phyloP scores from a whole-genome alignment of 2,113 vertebrate species.

The Lasiurus borealis region DNA sequence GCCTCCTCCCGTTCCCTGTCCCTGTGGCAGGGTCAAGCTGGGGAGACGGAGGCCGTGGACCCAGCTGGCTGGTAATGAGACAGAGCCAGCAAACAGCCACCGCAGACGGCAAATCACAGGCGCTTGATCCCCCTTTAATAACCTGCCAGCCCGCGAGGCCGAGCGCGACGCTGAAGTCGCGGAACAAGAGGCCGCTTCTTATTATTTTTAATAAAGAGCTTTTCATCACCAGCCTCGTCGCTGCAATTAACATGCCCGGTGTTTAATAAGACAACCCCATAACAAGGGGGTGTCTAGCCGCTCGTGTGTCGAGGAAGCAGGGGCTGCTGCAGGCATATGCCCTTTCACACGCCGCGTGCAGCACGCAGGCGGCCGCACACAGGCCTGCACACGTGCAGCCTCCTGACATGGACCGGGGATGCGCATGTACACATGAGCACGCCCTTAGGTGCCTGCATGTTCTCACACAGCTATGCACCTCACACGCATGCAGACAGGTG shows the following conservation, averaged over 20 bases:
- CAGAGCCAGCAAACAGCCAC: not conserved
- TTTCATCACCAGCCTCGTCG: slow-evolving; percentile 56
- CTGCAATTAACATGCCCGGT: slow-evolving; percentile 67
- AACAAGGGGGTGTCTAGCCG: slow-evolving; percentile 59
- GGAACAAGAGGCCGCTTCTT: slow-evolving; percentile 72
- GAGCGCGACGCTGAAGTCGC: slow-evolving; percentile 55
- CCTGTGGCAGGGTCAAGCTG: not conserved
- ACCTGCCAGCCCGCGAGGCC: not conserved
- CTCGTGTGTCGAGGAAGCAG: accelerated
- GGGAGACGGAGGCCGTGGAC: not conserved
- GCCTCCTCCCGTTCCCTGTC: not conserved
- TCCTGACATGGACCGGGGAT: accelerated
- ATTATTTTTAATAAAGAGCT: slow-evolving; percentile 81
- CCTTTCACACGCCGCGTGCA: accelerated
- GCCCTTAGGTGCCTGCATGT: accelerated
- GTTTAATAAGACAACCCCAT: slow-evolving; percentile 66
- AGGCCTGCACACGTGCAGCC: accelerated
- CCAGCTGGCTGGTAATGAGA: not conserved
- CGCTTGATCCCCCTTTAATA: slow-evolving; percentile 69
- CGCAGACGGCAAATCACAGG: slow-evolving; percentile 44
- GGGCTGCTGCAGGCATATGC: not conserved
- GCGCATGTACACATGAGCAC: accelerated
- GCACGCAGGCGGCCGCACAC: accelerated
- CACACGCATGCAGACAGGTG: accelerated
- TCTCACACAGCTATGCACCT: accelerated